Percentiles rank a stretch among this genome's conserved stretches.
phyloP scores from a whole-genome alignment of 2,888 invertebrate genomes.

The Drosophila subquinaria region DNA sequence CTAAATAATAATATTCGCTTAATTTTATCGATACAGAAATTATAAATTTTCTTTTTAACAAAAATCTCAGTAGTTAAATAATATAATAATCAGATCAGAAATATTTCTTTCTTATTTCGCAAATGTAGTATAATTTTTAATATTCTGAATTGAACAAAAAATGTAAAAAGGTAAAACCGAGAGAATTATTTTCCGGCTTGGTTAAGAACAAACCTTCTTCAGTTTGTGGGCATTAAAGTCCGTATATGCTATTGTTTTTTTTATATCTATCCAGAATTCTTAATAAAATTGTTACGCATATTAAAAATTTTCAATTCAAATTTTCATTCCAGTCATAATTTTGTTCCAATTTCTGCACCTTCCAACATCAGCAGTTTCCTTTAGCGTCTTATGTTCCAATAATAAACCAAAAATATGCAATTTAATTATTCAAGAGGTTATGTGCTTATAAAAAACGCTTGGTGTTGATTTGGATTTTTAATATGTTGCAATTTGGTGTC shows the following conservation, averaged over 20 bases:
- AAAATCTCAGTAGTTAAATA: too few species aligned
- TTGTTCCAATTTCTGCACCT: not conserved
- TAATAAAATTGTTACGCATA: not conserved
- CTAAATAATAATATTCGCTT: too few species aligned
- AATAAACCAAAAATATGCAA: conserved; percentile 48
- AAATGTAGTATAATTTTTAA: too few species aligned
- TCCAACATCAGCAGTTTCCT: not conserved
- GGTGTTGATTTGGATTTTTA: conserved; percentile 60
- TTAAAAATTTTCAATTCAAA: not conserved
- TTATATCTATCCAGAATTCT: not conserved
- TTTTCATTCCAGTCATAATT: conserved; percentile 1
- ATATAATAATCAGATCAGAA: too few species aligned
- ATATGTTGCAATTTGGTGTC: conserved; percentile 70
- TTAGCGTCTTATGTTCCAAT: conserved; percentile 26
- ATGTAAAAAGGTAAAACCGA: too few species aligned
- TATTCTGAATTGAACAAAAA: too few species aligned
- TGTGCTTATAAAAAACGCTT: conserved; percentile 41
- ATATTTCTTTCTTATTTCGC: too few species aligned
- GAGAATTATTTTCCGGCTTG: too few species aligned
- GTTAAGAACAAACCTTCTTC: too few species aligned
- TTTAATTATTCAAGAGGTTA: conserved; percentile 60
- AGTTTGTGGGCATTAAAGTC: not conserved
- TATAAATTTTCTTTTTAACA: too few species aligned
- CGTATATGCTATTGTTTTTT: not conserved
- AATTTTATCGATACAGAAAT: too few species aligned